Evolutionary conservation across 2,113 vertebrate species (phyloP).

Genomic region (Labrus mixtus): DNA sequence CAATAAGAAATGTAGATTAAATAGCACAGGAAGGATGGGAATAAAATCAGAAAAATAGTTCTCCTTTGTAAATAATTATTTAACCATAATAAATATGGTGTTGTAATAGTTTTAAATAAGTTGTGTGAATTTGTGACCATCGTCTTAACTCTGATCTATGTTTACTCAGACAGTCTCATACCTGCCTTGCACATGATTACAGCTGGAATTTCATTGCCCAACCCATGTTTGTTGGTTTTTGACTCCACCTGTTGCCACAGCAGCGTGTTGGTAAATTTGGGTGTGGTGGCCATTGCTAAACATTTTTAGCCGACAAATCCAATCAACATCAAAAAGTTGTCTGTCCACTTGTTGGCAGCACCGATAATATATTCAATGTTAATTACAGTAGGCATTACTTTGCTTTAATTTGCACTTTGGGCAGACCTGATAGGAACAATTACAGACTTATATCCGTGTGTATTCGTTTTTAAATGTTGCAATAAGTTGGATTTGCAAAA

Average conservation of each 20-base stretch:
- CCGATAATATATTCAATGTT: not conserved
- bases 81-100: not conserved
- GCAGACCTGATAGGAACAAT: not conserved
- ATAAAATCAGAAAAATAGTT: too few species aligned
- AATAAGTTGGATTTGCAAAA: not conserved
- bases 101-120: not conserved
- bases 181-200: too few species aligned
- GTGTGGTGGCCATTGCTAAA: conserved; percentile 6
- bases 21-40: too few species aligned
- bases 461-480: not conserved
- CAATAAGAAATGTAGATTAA: too few species aligned
- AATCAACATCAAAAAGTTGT: not conserved
- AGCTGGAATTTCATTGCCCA: not conserved
- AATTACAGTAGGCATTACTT: not conserved
- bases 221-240: conserved; percentile 19
- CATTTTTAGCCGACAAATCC: not conserved
- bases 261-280: not conserved
- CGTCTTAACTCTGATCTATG: not conserved
- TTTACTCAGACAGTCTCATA: not conserved
- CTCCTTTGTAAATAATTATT: too few species aligned
- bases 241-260: not conserved
- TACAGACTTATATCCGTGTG: not conserved
- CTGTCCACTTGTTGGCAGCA: not conserved
- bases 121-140: not conserved
- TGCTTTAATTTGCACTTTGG: not conserved